Evolutionary conservation across 1,140 invertebrate genomes (phyloP).

Genomic region (Chymomyza costata): DNA sequence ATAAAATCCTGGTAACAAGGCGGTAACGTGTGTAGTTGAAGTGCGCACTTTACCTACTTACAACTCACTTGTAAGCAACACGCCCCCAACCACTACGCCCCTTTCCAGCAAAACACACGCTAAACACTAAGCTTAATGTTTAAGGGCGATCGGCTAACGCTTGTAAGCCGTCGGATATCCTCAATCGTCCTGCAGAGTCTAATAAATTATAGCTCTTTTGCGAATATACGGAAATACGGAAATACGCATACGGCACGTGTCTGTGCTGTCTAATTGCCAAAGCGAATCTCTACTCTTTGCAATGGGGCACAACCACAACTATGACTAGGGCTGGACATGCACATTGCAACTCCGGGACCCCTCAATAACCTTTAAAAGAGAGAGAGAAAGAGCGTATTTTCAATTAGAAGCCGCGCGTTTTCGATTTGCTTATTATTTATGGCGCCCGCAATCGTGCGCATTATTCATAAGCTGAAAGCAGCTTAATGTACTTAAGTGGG

Average conservation of each 20-base stretch:
- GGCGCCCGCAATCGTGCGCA: conserved; percentile 65
- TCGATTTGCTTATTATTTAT: conserved; percentile 73
- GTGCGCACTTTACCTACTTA: conserved; percentile 57
- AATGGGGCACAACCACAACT: no score
- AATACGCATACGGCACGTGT: conserved; percentile 69
- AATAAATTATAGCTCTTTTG: conserved; percentile 52
- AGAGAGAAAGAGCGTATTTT: conserved; percentile 46
- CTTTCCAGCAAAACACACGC: background rate
- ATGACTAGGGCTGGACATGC: no score
- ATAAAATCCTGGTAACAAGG: conserved; percentile 41
- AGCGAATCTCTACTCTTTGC: conserved; percentile 39
- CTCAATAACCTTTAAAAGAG: no score
- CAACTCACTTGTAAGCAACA: no score
- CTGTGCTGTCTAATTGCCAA: conserved; percentile 68
- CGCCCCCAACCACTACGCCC: conserved; percentile 1
- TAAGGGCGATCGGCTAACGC: conserved; percentile 25
- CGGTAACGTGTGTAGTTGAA: conserved; percentile 68
- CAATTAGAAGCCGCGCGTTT: conserved; percentile 69
- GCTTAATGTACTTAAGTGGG: conserved; percentile 41
- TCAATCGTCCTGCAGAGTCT: conserved; percentile 32
- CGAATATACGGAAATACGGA: conserved; percentile 33
- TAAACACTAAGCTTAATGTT: conserved; percentile 37
- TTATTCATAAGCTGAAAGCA: conserved; percentile 63
- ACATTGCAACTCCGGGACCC: background rate
- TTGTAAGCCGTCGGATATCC: conserved; percentile 70